These are phyloP conservation scores for Sebastes fasciatus DNA, from an alignment of 2,113 vertebrate species.

Conservation along the genomic window DNA sequence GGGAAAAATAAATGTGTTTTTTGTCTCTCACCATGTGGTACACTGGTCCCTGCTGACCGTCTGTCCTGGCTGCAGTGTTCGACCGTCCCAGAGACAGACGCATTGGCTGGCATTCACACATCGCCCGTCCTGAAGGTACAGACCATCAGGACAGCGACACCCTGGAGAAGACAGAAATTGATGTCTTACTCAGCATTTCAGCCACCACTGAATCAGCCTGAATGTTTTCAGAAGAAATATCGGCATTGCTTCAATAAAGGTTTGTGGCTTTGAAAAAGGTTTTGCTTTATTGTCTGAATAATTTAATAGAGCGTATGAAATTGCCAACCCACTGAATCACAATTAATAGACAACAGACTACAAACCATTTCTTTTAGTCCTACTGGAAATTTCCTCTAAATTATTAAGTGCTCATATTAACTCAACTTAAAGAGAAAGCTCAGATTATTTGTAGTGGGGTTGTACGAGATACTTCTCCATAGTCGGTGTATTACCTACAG, in stretches of 20 bases:
- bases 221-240: not conserved
- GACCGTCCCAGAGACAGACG: conserved; percentile 79
- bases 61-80: conserved; percentile 79
- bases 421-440: no score
- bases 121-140: conserved; percentile 81
- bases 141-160: conserved; percentile 86
- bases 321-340: not conserved
- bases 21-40: conserved; percentile 83
- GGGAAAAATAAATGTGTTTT: not conserved
- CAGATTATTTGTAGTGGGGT: no score
- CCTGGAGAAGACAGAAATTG: conserved; percentile 74
- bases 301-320: not conserved
- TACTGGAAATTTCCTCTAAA: not conserved
- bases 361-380: not conserved
- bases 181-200: not conserved
- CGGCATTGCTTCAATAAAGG: not conserved
- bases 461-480: no score
- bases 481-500: no score
- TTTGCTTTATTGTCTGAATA: not conserved
- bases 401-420: not conserved
- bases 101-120: conserved; percentile 88
- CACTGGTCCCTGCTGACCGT: conserved; percentile 81
- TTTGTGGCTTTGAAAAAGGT: not conserved
- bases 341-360: not conserved
- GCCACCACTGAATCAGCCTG: not conserved